These are phyloP conservation scores for Channa argus DNA, from an alignment of 2,113 vertebrate genomes.

Conservation along the genomic window DNA sequence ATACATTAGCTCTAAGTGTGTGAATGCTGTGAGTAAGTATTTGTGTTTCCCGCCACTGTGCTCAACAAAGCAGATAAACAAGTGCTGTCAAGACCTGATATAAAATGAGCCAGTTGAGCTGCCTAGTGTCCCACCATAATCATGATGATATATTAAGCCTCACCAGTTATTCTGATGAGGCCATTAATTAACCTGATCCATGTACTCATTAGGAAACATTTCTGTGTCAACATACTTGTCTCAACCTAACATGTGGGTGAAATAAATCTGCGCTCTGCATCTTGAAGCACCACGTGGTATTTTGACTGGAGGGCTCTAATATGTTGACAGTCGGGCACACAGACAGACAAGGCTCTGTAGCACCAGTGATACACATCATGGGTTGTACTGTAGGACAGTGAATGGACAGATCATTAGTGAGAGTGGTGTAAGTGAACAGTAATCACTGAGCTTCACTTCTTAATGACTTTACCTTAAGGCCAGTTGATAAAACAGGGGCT, in stretches of 20 bases:
- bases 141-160: slow-evolving; percentile 51
- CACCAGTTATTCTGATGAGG: slow-evolving; percentile 35
- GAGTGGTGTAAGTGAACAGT: neutral
- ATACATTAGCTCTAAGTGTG: neutral
- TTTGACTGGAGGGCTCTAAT: neutral
- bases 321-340: neutral
- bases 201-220: slow-evolving; percentile 47
- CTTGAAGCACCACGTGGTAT: neutral
- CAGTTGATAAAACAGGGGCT: neutral
- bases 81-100: slow-evolving; percentile 6
- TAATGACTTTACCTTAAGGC: neutral
- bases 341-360: neutral
- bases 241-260: slow-evolving; percentile 13
- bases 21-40: neutral
- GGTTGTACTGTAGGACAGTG: neutral
- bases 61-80: slow-evolving; percentile 41
- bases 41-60: slow-evolving; percentile 2
- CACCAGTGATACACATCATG: neutral
- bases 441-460: neutral
- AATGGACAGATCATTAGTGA: neutral
- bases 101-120: slow-evolving; percentile 27
- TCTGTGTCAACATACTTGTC: slow-evolving; percentile 48
- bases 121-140: slow-evolving; percentile 32
- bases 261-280: slow-evolving; percentile 30
- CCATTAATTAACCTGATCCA: slow-evolving; percentile 49